Evolutionary conservation across 1,140 invertebrate species (phyloP).

Genomic region (Camponotus pennsylvanicus): DNA sequence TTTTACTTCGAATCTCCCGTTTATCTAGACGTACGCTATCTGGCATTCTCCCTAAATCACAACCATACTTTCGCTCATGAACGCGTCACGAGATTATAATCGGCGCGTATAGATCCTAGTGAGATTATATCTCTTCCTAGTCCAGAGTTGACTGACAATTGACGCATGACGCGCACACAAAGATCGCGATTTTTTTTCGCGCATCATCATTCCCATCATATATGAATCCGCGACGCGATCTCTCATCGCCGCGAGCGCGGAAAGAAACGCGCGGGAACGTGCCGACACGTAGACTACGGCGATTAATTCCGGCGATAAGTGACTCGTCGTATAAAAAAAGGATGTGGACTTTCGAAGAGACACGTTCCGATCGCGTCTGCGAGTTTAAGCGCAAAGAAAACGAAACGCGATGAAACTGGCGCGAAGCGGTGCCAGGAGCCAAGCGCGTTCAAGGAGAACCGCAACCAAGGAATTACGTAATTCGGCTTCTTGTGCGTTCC

Average conservation of each 20-base stretch:
- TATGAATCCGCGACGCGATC: conserved; percentile 3
- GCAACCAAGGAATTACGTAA: conserved; percentile 75
- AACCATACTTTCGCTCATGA: conserved; percentile 19
- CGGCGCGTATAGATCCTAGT: not conserved
- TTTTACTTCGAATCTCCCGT: not conserved
- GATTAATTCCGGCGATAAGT: conserved; percentile 45
- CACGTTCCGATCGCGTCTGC: not conserved
- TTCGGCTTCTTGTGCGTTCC: conserved; percentile 66
- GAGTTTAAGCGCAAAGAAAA: conserved; percentile 50
- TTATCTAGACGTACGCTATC: not conserved
- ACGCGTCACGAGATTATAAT: not conserved
- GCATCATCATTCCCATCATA: conserved; percentile 24
- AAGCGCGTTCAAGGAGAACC: conserved; percentile 77
- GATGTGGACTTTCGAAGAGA: conserved; percentile 47
- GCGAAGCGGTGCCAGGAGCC: conserved; percentile 67
- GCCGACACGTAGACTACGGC: conserved; percentile 37
- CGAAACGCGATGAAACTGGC: conserved; percentile 66
- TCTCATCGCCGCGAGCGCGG: not conserved
- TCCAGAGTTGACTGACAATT: conserved; percentile 11
- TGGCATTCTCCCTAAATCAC: not conserved
- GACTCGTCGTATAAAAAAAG: not conserved
- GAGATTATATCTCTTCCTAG: conserved; percentile 27
- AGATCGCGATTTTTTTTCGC: conserved; percentile 31
- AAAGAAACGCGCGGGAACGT: conserved; percentile 22
- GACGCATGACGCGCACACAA: not conserved